phyloP scores from a whole-genome alignment of 92 coral and sea anemone genomes.

The Zoanthus sociatus region DNA sequence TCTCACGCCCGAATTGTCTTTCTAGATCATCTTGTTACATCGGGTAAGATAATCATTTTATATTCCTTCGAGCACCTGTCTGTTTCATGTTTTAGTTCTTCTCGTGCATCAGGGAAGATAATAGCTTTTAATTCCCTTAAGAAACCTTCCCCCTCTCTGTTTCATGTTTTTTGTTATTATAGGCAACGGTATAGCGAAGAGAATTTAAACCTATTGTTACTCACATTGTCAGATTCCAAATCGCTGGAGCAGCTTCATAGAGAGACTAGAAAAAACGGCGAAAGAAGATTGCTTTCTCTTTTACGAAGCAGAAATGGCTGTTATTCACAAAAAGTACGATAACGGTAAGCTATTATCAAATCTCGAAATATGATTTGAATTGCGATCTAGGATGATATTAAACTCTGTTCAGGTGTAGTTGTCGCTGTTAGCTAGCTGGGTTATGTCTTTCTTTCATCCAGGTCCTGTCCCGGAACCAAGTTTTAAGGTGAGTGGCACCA shows the following conservation, averaged over 20 bases:
- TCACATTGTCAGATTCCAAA: conserved; percentile 65
- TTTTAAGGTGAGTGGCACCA: conserved; percentile 17
- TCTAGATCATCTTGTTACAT: too few species aligned
- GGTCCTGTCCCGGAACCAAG: conserved; percentile 31
- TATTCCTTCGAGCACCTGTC: too few species aligned
- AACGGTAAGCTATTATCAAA: conserved; percentile 52
- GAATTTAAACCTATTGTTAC: neutral
- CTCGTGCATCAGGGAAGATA: too few species aligned
- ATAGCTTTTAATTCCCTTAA: too few species aligned
- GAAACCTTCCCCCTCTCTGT: too few species aligned
- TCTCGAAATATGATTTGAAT: neutral
- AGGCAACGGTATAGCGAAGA: neutral
- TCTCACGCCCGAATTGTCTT: too few species aligned
- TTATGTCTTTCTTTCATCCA: neutral
- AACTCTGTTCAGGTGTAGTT: too few species aligned
- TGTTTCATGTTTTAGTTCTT: too few species aligned
- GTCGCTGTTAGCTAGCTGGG: neutral
- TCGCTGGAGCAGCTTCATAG: conserved; percentile 74
- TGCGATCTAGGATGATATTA: too few species aligned
- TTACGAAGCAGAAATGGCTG: conserved; percentile 75
- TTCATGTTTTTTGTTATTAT: too few species aligned
- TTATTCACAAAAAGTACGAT: conserved; percentile 67
- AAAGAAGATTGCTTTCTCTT: conserved; percentile 74
- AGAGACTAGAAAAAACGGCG: conserved; percentile 72
- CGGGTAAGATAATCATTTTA: too few species aligned